Conservation (phyloP, 2,888 invertebrate species). For the Cyrtodaria siliqua region DNA sequence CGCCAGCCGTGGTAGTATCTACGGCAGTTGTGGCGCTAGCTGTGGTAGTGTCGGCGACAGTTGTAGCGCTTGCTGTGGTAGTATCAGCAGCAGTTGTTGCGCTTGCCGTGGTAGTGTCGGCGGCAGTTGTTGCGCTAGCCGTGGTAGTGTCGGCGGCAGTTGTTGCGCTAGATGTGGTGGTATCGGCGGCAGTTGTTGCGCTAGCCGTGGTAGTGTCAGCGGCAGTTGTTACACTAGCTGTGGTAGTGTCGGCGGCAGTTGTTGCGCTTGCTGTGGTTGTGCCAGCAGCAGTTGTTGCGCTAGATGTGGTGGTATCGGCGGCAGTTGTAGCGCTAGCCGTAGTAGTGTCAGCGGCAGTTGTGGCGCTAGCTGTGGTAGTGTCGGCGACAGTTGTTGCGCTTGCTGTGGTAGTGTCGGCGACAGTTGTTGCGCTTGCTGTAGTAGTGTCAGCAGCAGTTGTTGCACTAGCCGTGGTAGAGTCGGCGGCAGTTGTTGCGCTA, state of each 20-base stretch:
- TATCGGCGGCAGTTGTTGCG: too few species aligned
- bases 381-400: conserved; percentile 9
- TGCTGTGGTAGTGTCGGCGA: conserved; percentile 13
- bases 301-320: neutral
- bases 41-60: too few species aligned
- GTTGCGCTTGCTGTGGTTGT: conserved; percentile 2
- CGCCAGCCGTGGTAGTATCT: too few species aligned
- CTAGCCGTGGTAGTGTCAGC: neutral
- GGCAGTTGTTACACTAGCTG: conserved; percentile 7
- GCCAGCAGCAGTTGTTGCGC: conserved; percentile 1
- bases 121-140: neutral
- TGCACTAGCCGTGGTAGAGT: conserved; percentile 2
- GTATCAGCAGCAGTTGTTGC: too few species aligned
- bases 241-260: conserved; percentile 1
- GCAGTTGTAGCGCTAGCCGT: neutral
- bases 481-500: neutral
- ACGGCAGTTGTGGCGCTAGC: too few species aligned
- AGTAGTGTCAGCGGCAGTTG: conserved; percentile 5
- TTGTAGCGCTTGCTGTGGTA: too few species aligned
- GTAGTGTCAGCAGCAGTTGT: conserved; percentile 12
- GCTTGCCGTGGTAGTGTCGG: neutral
- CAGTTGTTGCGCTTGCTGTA: conserved; percentile 12
- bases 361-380: conserved; percentile 14
- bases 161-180: too few species aligned
- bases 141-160: neutral